A percentile compares a stretch with the other conserved stretches of the same genome.
Conservation (phyloP, 1,140 invertebrate species). For the Meloidogyne floridensis region DNA sequence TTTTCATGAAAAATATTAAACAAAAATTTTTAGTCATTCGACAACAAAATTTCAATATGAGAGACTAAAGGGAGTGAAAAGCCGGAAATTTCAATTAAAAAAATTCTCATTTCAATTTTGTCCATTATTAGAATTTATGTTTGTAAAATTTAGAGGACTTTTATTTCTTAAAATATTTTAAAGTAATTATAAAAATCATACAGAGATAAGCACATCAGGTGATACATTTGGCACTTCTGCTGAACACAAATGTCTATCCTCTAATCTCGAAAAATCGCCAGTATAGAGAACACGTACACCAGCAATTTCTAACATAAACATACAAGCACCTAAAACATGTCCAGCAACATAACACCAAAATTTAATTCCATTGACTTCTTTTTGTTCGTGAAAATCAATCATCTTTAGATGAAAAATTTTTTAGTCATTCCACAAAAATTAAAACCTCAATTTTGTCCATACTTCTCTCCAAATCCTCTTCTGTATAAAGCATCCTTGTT, state of each 20-base stretch:
- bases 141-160: no score
- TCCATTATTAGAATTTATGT: no score
- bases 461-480: conserved; percentile 90
- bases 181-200: conserved; percentile 28
- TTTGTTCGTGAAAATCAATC: conserved; percentile 72
- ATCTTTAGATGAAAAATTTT: conserved; percentile 34
- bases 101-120: no score
- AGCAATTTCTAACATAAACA: conserved; percentile 99
- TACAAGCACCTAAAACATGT: conserved; percentile 95
- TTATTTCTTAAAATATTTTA: no score
- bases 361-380: conserved; percentile 87
- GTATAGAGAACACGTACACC: conserved; percentile 95
- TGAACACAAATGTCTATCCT: conserved; percentile 97
- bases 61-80: no score
- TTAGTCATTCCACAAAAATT: conserved; percentile 8
- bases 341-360: conserved; percentile 99
- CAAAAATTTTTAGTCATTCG: background rate
- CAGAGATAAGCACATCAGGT: conserved; percentile 87
- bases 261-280: conserved; percentile 96
- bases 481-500: conserved; percentile 81
- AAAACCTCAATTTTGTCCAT: conserved; percentile 95
- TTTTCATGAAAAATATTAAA: background rate
- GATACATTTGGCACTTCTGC: conserved; percentile 93
- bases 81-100: no score
- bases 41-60: background rate